Evolutionary conservation across 2,888 invertebrate species (phyloP).

Genomic region (Antheraea assamensis): DNA sequence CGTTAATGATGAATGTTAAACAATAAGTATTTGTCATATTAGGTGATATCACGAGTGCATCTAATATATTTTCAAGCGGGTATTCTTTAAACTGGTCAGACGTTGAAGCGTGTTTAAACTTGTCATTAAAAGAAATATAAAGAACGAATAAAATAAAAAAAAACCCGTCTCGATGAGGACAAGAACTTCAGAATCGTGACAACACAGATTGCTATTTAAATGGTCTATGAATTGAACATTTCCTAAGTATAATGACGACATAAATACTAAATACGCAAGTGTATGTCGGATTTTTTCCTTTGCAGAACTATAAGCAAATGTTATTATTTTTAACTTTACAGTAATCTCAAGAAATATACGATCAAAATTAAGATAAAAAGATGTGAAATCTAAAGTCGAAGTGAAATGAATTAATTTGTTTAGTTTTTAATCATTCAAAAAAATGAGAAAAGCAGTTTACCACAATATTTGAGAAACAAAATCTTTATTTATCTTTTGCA

Average conservation of each 20-base stretch:
- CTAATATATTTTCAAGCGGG: conserved; percentile 54
- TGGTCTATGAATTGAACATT: background rate
- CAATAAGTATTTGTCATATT: conserved; percentile 68
- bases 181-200: background rate
- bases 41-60: conserved; percentile 55
- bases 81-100: conserved; percentile 58
- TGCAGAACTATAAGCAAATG: background rate
- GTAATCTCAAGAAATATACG: background rate
- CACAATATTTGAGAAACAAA: background rate
- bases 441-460: no score
- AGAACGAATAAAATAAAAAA: background rate
- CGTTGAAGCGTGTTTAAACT: conserved; percentile 58
- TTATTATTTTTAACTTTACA: background rate
- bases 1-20: conserved; percentile 71
- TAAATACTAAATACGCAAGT: background rate
- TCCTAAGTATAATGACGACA: background rate
- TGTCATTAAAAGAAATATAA: conserved; percentile 33
- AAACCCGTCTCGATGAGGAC: background rate
- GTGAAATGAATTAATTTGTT: background rate
- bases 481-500: background rate
- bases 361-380: background rate
- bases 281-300: background rate
- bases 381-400: background rate
- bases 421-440: no score
- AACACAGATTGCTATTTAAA: background rate